Conservation (phyloP, 2,113 vertebrate genomes). For the Catharus fuscescens region DNA sequence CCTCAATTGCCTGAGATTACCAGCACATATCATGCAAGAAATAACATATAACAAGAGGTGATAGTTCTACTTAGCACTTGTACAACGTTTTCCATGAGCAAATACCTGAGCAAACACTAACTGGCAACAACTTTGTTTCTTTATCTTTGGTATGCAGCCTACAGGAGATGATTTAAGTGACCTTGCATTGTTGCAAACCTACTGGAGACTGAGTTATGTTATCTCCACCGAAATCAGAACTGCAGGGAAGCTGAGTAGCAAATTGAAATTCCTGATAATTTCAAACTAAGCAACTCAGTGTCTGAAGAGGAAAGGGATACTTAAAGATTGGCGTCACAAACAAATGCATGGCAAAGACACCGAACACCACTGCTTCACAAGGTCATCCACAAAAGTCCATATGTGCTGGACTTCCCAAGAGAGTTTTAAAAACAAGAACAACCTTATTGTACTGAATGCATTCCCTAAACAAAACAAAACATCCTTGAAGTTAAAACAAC, state of each 20-base stretch:
- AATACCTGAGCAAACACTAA: constrained; percentile 34
- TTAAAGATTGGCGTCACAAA: constrained; percentile 31
- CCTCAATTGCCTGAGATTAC: neutral
- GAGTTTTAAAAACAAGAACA: neutral
- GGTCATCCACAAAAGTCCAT: neutral
- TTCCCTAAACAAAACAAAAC: constrained; percentile 22
- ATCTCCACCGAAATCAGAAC: constrained; percentile 66
- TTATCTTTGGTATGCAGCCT: constrained; percentile 55
- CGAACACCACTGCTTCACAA: neutral
- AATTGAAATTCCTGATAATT: constrained; percentile 64
- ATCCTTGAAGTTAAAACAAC: constrained; percentile 15
- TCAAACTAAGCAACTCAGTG: constrained; percentile 43
- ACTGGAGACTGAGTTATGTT: constrained; percentile 51
- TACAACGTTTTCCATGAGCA: neutral
- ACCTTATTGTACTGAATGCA: neutral
- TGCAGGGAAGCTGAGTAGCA: constrained; percentile 50
- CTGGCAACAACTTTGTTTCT: constrained; percentile 31
- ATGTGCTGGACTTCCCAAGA: constrained; percentile 6
- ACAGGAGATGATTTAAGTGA: constrained; percentile 65
- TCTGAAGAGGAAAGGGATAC: constrained; percentile 60
- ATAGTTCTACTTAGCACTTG: neutral
- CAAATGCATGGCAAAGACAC: neutral
- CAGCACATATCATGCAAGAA: neutral
- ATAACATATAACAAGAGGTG: neutral
- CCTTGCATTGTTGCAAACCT: constrained; percentile 63